phyloP scores from a whole-genome alignment of 2,888 invertebrate species.

The Liopterus haemorrhoidalis region DNA sequence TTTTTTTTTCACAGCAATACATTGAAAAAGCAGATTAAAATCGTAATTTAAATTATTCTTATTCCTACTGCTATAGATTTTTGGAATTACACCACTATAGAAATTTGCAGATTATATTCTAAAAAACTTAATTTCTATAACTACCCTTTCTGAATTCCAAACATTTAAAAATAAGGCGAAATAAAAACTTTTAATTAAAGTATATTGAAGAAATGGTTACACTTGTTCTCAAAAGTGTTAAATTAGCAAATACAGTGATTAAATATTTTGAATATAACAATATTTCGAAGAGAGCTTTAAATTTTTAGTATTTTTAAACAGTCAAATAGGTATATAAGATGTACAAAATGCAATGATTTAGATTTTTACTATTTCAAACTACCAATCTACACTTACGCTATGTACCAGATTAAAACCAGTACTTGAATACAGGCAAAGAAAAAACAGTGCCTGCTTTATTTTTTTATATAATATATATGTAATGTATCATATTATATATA shows the following conservation, averaged over 20 bases:
- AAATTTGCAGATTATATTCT: slow-evolving; percentile 1
- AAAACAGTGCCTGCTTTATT: too few species aligned
- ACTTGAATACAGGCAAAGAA: too few species aligned
- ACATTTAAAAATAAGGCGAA: too few species aligned
- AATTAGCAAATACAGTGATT: too few species aligned
- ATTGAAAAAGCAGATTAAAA: slow-evolving; percentile 37
- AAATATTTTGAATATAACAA: too few species aligned
- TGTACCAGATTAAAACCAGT: too few species aligned
- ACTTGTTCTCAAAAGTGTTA: too few species aligned
- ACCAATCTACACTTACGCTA: slow-evolving; percentile 4
- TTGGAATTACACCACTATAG: slow-evolving; percentile 17
- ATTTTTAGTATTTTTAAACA: slow-evolving; percentile 8
- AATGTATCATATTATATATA: too few species aligned
- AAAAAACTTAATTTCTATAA: background rate
- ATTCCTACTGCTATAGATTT: slow-evolving; percentile 19
- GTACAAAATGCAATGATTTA: slow-evolving; percentile 18
- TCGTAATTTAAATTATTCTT: slow-evolving; percentile 21
- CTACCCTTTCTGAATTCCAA: background rate
- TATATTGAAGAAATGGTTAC: too few species aligned
- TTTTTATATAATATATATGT: background rate
- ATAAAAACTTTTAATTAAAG: too few species aligned
- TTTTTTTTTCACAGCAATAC: slow-evolving; percentile 40
- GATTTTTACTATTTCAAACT: slow-evolving; percentile 6
- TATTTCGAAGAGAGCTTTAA: too few species aligned
- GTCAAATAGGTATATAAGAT: slow-evolving; percentile 20